Percentiles rank a stretch among this genome's conserved stretches.
These are phyloP conservation scores for Hemiprocne comata DNA, from an alignment of 2,113 vertebrate genomes.

Conservation along the genomic window DNA sequence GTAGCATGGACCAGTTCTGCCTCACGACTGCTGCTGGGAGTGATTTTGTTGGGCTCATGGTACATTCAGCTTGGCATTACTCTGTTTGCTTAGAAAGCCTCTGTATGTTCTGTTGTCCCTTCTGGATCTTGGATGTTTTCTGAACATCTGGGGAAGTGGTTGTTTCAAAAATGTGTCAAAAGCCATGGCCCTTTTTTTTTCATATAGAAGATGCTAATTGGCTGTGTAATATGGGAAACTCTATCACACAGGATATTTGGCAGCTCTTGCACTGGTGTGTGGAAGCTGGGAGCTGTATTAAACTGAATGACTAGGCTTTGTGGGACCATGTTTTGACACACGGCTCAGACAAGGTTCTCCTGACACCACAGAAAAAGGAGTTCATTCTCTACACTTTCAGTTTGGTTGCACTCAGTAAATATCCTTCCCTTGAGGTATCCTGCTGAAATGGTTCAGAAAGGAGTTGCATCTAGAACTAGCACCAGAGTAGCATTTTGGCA, in stretches of 20 bases:
- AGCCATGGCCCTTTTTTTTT: not conserved
- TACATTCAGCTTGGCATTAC: not conserved
- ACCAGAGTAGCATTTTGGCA: not conserved
- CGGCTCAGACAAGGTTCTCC: not conserved
- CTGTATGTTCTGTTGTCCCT: not conserved
- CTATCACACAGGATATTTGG: rapidly evolving
- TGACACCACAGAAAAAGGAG: rapidly evolving
- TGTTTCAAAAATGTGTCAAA: not conserved
- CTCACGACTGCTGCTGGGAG: not conserved
- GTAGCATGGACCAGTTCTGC: not conserved
- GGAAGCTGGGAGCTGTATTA: not conserved
- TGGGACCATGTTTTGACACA: not conserved
- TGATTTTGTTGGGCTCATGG: not conserved
- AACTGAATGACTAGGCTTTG: not conserved
- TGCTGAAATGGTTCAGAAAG: not conserved
- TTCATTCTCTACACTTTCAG: not conserved
- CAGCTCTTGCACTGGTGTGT: not conserved
- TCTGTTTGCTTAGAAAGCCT: not conserved
- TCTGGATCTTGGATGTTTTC: not conserved
- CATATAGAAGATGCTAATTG: not conserved
- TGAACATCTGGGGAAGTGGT: not conserved
- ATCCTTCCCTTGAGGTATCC: not conserved
- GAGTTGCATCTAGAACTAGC: not conserved
- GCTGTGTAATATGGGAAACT: not conserved
- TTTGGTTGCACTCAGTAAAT: not conserved